phyloP scores from a whole-genome alignment of 2,113 vertebrate genomes.

The Heterocephalus glaber region DNA sequence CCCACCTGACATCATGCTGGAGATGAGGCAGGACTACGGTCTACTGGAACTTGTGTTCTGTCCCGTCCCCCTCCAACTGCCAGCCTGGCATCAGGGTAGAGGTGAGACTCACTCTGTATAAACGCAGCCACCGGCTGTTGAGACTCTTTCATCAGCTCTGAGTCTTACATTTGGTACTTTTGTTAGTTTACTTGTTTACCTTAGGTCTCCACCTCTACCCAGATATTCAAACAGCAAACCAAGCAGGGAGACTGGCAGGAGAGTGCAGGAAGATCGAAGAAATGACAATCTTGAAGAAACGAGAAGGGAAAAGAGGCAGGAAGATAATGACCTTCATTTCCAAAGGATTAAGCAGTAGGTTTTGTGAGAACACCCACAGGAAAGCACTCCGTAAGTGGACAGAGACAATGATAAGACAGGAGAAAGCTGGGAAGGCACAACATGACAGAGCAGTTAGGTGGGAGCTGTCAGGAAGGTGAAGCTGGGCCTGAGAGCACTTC shows the following conservation, averaged over 20 bases:
- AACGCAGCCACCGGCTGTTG: fast-evolving
- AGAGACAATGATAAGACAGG: fast-evolving
- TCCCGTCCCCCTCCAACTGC: fast-evolving
- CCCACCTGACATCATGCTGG: fast-evolving
- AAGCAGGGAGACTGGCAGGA: not conserved
- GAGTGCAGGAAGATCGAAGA: not conserved
- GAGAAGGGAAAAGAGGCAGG: not conserved
- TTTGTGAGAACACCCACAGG: too few relatives aligned
- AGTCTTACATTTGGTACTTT: not conserved
- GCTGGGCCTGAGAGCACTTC: fast-evolving
- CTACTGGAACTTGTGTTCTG: fast-evolving
- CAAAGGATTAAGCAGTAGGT: not conserved
- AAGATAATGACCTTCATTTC: not conserved
- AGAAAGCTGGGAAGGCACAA: too few relatives aligned
- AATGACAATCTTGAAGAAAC: not conserved
- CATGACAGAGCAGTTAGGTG: fast-evolving
- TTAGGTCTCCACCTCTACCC: not conserved
- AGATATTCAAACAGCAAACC: not conserved
- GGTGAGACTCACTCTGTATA: fast-evolving
- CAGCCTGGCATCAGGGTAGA: not conserved
- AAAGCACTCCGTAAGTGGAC: not conserved
- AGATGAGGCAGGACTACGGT: fast-evolving
- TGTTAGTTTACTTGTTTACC: too few relatives aligned
- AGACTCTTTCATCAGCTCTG: fast-evolving
- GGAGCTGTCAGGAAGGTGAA: not conserved